Evolutionary conservation across 2,888 invertebrate species (phyloP), one percentile per base, ranked within the genome.

Genomic region (Anoncus sp.): DNA sequence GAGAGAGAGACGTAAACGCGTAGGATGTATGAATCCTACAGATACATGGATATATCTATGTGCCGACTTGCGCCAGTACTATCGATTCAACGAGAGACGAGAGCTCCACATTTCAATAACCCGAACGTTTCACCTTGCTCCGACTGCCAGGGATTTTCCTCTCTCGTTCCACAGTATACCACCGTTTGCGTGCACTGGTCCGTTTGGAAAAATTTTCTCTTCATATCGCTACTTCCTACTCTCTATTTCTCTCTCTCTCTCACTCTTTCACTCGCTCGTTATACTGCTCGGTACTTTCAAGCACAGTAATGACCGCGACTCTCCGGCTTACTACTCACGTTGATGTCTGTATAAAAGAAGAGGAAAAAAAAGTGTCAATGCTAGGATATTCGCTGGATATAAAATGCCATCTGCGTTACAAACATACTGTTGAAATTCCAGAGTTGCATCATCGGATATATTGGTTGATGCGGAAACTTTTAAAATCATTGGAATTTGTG

Each of bases 81-180:
- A 88, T 88, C 86, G 88, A 87, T 88, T 88, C 83, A 82, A 82
- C 82, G 84, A 84, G 78, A 78, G 84, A 86, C n/a, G n/a, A 86
- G 86, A 86, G 84, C 84, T 86, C 83, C 82, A 86, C 88, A 87
- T 87, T 88, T 88, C 88, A 88, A 88, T 88, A 88, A 88, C 86
- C 78, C 74, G 60, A 75, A 70, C 74, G 78, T 63, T 78, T 78
- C 75, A 62, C 75, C 78, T 71, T 69, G 57, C 73, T 69, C 59
- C 59, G 35, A 22, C 62, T 51, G 62, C 75, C 55, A 55, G 66
- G 27, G 70, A 57, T 70, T 78, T 74, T 71, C 60, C 70, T 55
- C 31, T 35, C 31, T 20, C 31, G 16, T 40, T 65, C 45, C 51
- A 45, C 63, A 31, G 51, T 38, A 16, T 40, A n/a, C n/a, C n/a